A percentile compares a stretch with the other conserved stretches of the same genome.
Conservation (phyloP, 2,797 vertebrate species). For the Chloroceryle amazona region DNA sequence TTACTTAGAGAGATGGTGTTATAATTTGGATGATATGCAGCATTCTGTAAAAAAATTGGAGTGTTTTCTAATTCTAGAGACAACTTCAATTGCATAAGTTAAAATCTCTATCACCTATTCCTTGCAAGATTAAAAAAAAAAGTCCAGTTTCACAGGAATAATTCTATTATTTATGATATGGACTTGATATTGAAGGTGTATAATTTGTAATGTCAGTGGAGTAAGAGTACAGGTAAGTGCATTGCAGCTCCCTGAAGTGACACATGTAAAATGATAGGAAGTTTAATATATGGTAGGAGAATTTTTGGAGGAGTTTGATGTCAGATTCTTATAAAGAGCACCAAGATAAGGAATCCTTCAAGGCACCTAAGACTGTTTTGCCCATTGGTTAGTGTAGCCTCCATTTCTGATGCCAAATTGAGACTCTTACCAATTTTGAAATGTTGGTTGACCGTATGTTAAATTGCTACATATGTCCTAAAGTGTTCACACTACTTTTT, state of each 20-base stretch:
- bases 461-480: neutral
- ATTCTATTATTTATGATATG: neutral
- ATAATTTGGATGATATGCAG: neutral
- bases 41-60: neutral
- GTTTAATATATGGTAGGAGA: neutral
- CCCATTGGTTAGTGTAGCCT: neutral
- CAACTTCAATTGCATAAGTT: neutral
- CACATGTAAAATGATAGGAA: neutral
- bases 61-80: neutral
- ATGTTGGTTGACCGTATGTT: rapidly evolving
- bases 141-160: neutral
- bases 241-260: neutral
- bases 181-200: neutral
- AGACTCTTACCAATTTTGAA: neutral
- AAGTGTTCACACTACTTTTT: neutral
- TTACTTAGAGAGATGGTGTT: neutral
- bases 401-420: neutral
- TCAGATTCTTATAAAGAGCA: neutral
- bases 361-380: neutral
- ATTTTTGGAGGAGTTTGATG: neutral
- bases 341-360: neutral
- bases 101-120: neutral
- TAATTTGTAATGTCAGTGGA: neutral
- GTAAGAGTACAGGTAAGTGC: neutral
- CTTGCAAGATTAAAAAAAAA: neutral